Evolutionary conservation across 2,888 invertebrate species (phyloP), one percentile per base, ranked within the genome.

Genomic region (Drosophila lacicola): DNA sequence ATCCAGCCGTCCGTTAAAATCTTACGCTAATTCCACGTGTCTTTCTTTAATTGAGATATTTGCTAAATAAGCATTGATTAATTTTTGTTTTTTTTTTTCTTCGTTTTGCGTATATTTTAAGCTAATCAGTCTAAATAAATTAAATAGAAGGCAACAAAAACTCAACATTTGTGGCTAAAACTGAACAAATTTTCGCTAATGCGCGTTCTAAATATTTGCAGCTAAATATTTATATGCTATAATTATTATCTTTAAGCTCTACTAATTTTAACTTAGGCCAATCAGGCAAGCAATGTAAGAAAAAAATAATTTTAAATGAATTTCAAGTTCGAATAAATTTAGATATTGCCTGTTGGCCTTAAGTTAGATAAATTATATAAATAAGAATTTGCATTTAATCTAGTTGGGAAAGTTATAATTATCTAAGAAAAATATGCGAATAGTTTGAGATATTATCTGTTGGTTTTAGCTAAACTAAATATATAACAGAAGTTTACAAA

Each of bases 121-220:
- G 87, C 90, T 90, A 90, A 78, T 89, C 89, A 89, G 90, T 89
- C 90, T 90, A 85, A 79, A 83, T 51, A 80, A 73, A 87, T 79
- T 74, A 81, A 81, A 84, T 64, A 69, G 53, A 86, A 80, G 68
- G 74, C 78, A 70, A 77, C 55, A 68, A 62, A 74, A 75, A 78
- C 60, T 65, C 53, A 77, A 69, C 56, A 73, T 56, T 70, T 73
- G 39, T 45, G 54, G 46, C 70, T 68, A 86, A 70, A 65, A 70
- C 57, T n/a, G 47, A 70, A 77, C 57, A 73, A 68, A 64, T 70
- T 80, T 63, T 21, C 77, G 37, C 79, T 87, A 87, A 71, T 58
- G 61, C 41, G 62, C 66, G 51, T 56, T 66, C 70, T 82, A 70
- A 80, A 82, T 86, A 82, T 75, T 83, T 86, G 54, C n/a, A 47